phyloP scores from a whole-genome alignment of 2,888 invertebrate species.

The Acanthopleura granulata region DNA sequence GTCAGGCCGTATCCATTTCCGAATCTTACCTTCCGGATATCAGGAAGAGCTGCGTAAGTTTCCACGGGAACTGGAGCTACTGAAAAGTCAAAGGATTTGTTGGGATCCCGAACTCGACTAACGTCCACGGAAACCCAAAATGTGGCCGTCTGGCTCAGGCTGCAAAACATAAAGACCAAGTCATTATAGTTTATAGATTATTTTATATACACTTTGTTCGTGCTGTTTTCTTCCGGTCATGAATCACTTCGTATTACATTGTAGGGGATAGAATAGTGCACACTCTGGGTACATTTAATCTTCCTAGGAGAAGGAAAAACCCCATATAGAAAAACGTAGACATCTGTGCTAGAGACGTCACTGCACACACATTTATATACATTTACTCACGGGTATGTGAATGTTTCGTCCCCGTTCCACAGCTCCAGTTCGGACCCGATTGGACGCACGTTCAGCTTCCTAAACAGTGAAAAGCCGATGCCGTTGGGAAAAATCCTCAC shows the following conservation, averaged over 20 bases:
- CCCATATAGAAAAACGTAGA: background rate
- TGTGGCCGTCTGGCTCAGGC: background rate
- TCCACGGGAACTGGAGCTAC: background rate
- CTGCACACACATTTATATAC: background rate
- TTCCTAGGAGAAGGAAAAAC: no score
- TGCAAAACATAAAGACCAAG: background rate
- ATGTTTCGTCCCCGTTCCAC: conserved; percentile 17
- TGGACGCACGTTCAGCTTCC: background rate
- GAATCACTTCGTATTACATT: no score
- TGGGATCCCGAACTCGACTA: background rate
- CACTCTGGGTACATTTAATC: no score
- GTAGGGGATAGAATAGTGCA: no score
- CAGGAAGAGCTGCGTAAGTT: background rate
- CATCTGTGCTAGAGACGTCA: background rate
- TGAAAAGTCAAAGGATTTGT: background rate
- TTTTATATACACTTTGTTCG: no score
- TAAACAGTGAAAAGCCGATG: background rate
- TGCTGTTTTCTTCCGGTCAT: no score
- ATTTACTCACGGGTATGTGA: conserved; percentile 14
- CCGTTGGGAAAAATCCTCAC: background rate
- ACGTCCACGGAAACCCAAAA: conserved; percentile 6
- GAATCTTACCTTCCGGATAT: conserved; percentile 6
- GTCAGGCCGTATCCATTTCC: background rate
- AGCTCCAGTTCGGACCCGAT: conserved; percentile 3
- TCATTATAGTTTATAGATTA: no score